These are phyloP conservation scores for Zaprionus tsacasi DNA, from an alignment of 1,140 invertebrate species.

Conservation along the genomic window DNA sequence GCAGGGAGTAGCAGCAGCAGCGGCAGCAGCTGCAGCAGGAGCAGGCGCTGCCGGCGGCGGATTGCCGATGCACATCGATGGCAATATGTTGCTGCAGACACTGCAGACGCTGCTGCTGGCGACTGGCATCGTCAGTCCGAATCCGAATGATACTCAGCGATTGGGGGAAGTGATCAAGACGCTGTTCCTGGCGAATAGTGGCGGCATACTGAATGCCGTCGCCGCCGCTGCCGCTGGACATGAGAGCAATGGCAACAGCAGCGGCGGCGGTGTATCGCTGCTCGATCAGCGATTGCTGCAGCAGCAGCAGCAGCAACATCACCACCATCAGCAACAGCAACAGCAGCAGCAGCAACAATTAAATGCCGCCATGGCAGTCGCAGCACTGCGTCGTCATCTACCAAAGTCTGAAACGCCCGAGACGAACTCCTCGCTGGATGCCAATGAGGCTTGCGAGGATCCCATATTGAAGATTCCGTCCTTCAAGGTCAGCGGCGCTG, in stretches of 20 bases:
- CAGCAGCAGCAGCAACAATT: conserved; percentile 66
- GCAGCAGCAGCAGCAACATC: conserved; percentile 59
- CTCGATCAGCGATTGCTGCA: conserved; percentile 54
- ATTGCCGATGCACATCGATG: conserved; percentile 67
- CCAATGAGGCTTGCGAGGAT: conserved; percentile 85
- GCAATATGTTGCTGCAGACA: conserved; percentile 81
- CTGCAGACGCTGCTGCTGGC: conserved; percentile 77
- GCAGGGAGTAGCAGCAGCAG: conserved; percentile 39
- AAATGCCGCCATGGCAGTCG: conserved; percentile 42
- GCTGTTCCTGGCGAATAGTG: conserved; percentile 84
- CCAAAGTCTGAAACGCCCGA: conserved; percentile 84
- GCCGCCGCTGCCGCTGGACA: conserved; percentile 36
- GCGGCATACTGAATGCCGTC: conserved; percentile 46
- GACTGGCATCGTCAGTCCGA: conserved; percentile 58
- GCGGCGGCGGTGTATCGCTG: conserved; percentile 15
- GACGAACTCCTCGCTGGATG: conserved; percentile 77
- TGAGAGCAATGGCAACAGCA: conserved; percentile 58
- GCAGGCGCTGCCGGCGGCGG: conserved; percentile 33
- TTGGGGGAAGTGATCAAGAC: conserved; percentile 87
- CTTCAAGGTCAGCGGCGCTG: conserved; percentile 90
- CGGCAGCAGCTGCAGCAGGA: conserved; percentile 29
- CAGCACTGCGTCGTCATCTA: conserved; percentile 71
- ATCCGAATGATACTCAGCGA: conserved; percentile 73
- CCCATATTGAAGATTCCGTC: conserved; percentile 96
- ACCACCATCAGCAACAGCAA: conserved; percentile 58